These are phyloP conservation scores for Dipodomys ordii DNA, from an alignment of 2,113 vertebrate species.

Conservation along the genomic window DNA sequence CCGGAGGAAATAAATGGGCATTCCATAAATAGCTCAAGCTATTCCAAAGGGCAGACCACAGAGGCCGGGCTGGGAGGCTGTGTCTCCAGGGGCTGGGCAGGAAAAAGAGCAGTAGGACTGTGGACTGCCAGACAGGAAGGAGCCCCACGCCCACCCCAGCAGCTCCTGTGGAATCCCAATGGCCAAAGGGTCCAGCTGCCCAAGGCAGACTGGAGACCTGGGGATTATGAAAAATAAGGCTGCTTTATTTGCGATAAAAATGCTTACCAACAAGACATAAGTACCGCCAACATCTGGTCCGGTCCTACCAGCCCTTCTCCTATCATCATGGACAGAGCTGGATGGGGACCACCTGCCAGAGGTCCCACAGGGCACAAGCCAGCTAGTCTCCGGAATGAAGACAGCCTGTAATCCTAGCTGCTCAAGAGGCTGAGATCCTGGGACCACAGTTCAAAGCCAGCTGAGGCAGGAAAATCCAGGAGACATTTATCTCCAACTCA, in stretches of 20 bases:
- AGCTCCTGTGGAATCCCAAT: not conserved
- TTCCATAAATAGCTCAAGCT: not conserved
- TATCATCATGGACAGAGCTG: fast-evolving
- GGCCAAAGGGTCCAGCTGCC: not conserved
- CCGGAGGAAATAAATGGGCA: not conserved
- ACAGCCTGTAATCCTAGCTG: too few species aligned
- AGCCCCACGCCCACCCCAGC: not conserved
- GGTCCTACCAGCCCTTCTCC: not conserved
- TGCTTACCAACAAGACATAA: not conserved
- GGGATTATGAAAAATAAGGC: not conserved
- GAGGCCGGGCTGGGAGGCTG: not conserved
- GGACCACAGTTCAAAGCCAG: too few species aligned
- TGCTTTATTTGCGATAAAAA: not conserved
- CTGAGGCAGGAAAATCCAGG: too few species aligned
- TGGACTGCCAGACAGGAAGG: not conserved
- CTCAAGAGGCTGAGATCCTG: too few species aligned
- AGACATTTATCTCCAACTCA: too few species aligned
- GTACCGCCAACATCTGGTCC: too few species aligned
- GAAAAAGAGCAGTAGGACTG: not conserved
- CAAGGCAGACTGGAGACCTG: not conserved
- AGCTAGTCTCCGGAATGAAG: too few species aligned
- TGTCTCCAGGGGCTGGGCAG: not conserved
- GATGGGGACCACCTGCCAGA: not conserved
- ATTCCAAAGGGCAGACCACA: not conserved
- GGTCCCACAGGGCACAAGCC: too few species aligned